phyloP scores from a whole-genome alignment of 2,888 invertebrate species.

The Drosophila silvestris region DNA sequence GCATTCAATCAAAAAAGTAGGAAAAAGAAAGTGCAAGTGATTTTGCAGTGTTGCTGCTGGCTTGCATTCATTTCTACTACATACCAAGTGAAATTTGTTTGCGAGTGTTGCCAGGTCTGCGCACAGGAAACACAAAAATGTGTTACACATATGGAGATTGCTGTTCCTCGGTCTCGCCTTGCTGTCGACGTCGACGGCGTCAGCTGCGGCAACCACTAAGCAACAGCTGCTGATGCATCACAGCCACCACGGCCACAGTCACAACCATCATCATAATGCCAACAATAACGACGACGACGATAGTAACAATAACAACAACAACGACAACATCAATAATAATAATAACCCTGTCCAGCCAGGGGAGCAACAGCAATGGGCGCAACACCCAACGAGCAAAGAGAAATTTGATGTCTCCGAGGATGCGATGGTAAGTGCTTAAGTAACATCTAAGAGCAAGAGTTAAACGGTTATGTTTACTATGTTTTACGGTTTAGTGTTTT shows the following conservation, averaged over 20 bases:
- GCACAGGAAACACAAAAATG: conserved; percentile 47
- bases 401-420: conserved; percentile 59
- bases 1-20: conserved; percentile 24
- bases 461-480: background rate
- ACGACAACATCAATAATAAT: conserved; percentile 30
- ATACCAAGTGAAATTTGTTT: conserved; percentile 31
- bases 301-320: conserved; percentile 2
- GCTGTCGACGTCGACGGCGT: conserved; percentile 4
- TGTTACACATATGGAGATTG: conserved; percentile 52
- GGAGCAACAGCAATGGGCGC: conserved; percentile 30
- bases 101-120: conserved; percentile 30
- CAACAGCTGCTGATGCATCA: conserved; percentile 36
- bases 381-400: conserved; percentile 14
- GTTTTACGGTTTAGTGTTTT: background rate
- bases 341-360: conserved; percentile 13
- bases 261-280: conserved; percentile 30
- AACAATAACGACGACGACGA: background rate
- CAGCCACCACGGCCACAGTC: conserved; percentile 35
- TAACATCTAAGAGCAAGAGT: background rate
- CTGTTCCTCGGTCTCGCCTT: conserved; percentile 12
- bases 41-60: conserved; percentile 18
- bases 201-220: conserved; percentile 15
- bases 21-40: conserved; percentile 60
- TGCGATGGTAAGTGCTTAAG: conserved; percentile 48
- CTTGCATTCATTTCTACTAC: conserved; percentile 4